Base-by-base conservation (phyloP, 2,888 invertebrate genomes). In the Drosophila neotestacea region DNA sequence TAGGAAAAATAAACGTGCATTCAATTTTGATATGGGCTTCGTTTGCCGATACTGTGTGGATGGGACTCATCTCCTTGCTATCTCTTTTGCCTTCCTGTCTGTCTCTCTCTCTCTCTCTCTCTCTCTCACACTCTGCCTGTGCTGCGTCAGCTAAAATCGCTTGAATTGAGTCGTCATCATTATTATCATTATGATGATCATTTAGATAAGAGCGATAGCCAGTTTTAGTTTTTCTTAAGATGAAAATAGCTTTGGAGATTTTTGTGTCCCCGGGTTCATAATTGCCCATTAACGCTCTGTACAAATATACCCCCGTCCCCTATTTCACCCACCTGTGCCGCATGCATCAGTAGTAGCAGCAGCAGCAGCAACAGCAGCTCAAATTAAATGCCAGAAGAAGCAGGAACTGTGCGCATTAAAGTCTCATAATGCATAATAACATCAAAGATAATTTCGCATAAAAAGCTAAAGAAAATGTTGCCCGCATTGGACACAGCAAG, bases 361-460 rank as follows among this genome's bases (percentile, higher is more conserved):
- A 39, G 22, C 32, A 52, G 38, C 30, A 27, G 7, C 10, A 16
- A 27, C 51, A 61, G 46, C 55, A 62, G 16, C 47, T 55, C 61
- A 76, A 76, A 76, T 76, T 76, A 76, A 77, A 77, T 76, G 76
- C 50, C 42, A 61, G 61, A 68, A 78, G 52, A 74, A 58, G 81
- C 79, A 83, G 85, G 82, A 85, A 85, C 82, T 80, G 75, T 71
- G 85, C 85, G 70, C 75, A 83, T 83, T 85, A 82, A 81, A 79
- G 64, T 77, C 80, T 66, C 80, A 83, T 82, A 83, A 85, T 85
- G 82, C 78, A 82, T 85, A 83, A 79, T 82, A 85, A 81, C 82
- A 82, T 77, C 79, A 71, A 73, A 77, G 79, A 82, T 79, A 85
- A 82, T 82, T 85, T 79, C 77, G 75, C 85, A 79, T 73, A 79